A percentile compares a stretch with the other conserved stretches of the same genome.
Evolutionary conservation across 2,797 vertebrate genomes (phyloP).

Genomic region (Acipenser oxyrinchus): DNA sequence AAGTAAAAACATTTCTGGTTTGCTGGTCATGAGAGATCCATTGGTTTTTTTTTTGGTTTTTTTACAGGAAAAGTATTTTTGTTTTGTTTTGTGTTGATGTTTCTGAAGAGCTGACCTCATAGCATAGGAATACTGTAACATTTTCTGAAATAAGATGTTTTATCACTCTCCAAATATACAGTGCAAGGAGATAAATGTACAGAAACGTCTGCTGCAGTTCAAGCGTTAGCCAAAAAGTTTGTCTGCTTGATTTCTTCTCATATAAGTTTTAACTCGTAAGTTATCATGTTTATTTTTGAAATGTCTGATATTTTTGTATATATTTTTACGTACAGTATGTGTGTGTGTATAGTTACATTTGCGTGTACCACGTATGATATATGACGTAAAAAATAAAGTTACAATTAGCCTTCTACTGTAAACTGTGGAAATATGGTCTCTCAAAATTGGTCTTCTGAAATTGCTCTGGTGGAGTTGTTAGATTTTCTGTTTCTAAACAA

Average conservation of each 20-base stretch:
- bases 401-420: no score
- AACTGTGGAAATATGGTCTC: no score
- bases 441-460: conserved; percentile 24
- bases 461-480: conserved; percentile 47
- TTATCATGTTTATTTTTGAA: neutral
- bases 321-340: conserved; percentile 21
- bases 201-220: no score
- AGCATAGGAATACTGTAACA: neutral
- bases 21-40: conserved; percentile 1
- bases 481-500: conserved; percentile 42
- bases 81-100: conserved; percentile 29
- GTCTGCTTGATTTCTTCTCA: no score
- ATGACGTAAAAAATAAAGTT: conserved; percentile 13
- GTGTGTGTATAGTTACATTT: conserved; percentile 40
- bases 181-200: no score
- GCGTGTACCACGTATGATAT: conserved; percentile 1
- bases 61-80: conserved; percentile 15
- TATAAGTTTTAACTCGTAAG: no score
- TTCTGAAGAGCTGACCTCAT: conserved; percentile 24
- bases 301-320: conserved; percentile 37
- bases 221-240: no score
- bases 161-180: no score
- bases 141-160: no score
- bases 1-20: conserved; percentile 6
- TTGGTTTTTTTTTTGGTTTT: neutral